Percentiles rank a stretch among this genome's conserved stretches.
Evolutionary conservation across 2,797 vertebrate genomes (phyloP).

Genomic region (Darevskia mixta): DNA sequence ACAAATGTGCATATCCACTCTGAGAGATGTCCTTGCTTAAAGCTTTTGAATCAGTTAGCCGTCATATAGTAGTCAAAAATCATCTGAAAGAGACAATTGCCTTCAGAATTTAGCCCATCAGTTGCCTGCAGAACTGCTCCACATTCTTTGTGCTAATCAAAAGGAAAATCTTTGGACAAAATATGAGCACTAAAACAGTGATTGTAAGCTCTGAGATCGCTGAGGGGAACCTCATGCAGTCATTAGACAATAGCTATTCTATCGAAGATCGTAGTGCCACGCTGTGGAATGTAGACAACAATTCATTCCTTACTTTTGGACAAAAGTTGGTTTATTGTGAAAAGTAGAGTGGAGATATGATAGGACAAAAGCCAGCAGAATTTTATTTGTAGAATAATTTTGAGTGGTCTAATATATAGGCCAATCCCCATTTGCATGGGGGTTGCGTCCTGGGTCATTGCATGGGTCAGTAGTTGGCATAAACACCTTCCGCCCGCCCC

Average conservation of each 20-base stretch:
- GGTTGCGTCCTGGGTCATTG: no score
- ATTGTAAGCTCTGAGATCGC: not conserved
- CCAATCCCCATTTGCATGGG: no score
- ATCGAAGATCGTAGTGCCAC: not conserved
- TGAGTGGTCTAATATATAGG: accelerated
- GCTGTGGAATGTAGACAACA: not conserved
- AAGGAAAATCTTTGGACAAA: not conserved
- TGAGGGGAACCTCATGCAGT: not conserved
- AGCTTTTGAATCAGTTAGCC: no score
- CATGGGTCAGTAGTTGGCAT: no score
- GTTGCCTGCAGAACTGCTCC: not conserved
- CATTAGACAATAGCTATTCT: constrained; percentile 1
- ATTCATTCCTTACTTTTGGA: not conserved
- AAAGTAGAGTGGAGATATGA: not conserved
- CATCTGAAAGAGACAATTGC: not conserved
- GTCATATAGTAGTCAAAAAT: not conserved
- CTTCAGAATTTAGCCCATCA: not conserved
- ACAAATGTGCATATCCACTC: not conserved
- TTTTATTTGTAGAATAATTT: not conserved
- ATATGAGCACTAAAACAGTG: not conserved
- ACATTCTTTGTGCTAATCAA: not conserved
- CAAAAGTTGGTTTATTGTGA: constrained; percentile 17
- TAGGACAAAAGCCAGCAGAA: not conserved
- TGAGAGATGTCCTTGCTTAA: not conserved
- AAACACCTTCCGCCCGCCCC: no score